A percentile compares a stretch with the other conserved stretches of the same genome.
Conservation (phyloP, 2,797 vertebrate genomes). For the Tarsius wallacei region DNA sequence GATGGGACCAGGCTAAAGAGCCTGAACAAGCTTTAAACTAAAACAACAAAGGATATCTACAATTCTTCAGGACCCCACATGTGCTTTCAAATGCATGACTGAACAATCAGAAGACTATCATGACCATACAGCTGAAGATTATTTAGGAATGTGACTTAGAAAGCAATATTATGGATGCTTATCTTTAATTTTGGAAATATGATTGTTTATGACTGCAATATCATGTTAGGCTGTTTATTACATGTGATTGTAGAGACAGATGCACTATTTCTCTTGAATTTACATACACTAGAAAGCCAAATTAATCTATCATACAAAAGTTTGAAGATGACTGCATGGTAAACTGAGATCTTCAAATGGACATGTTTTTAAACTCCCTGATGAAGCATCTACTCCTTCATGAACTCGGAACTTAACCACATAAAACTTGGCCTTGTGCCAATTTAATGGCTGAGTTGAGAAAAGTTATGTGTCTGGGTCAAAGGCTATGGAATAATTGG, state of each 20-base stretch:
- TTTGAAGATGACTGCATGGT: not conserved
- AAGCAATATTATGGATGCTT: not conserved
- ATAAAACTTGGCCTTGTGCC: not conserved
- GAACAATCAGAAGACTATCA: not conserved
- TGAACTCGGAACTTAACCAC: not conserved
- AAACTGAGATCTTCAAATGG: not conserved
- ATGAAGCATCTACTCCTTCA: not conserved
- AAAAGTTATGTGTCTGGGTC: not conserved
- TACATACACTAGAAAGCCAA: not conserved
- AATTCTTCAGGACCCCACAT: not conserved
- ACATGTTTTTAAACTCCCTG: not conserved
- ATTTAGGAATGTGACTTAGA: not conserved
- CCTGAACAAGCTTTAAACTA: not conserved
- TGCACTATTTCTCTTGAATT: not conserved
- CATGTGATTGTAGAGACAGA: not conserved
- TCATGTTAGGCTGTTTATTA: not conserved
- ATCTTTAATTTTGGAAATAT: not conserved
- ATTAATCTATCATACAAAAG: not conserved
- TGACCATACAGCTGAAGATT: not conserved
- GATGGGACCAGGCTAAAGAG: not conserved
- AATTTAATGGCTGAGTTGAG: not conserved
- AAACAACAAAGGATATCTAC: not conserved
- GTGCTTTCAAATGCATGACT: not conserved
- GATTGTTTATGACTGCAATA: not conserved
- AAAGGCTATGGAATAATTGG: not conserved